Evolutionary conservation across 2,797 vertebrate species (phyloP).

Genomic region (Taeniopygia guttata): DNA sequence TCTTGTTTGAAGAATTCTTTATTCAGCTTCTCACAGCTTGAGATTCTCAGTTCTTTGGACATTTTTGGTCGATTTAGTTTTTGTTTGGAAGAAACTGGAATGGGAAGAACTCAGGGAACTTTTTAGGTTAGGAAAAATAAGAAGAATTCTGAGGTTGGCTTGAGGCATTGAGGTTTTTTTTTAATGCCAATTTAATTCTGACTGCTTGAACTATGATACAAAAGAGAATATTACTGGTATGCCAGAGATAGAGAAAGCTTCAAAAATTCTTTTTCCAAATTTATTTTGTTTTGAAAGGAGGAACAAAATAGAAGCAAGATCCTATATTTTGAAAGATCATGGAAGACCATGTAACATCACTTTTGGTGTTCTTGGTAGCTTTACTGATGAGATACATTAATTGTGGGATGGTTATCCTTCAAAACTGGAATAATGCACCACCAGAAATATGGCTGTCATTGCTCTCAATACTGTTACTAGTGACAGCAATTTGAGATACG

Average conservation of each 20-base stretch:
- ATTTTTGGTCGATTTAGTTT: neutral
- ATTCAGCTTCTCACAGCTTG: conserved; percentile 26
- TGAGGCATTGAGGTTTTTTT: neutral
- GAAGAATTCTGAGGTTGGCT: neutral
- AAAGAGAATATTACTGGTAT: neutral
- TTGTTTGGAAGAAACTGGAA: neutral
- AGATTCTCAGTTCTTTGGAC: neutral
- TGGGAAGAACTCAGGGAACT: neutral
- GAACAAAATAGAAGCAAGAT: neutral
- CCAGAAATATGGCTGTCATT: neutral
- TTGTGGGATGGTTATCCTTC: neutral
- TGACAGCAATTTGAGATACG: neutral
- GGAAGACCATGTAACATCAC: fast-evolving
- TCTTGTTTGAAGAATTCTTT: neutral
- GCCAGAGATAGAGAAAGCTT: neutral
- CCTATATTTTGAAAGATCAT: neutral
- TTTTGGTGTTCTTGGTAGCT: neutral
- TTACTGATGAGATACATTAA: neutral
- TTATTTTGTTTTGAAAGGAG: neutral
- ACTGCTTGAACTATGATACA: neutral
- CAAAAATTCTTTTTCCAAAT: neutral
- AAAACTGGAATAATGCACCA: neutral
- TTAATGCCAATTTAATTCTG: neutral
- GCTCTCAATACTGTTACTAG: neutral
- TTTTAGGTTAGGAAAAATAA: neutral